These are phyloP conservation scores for Ennomos fuscantarius DNA, from an alignment of 2,888 invertebrate genomes.

Conservation along the genomic window DNA sequence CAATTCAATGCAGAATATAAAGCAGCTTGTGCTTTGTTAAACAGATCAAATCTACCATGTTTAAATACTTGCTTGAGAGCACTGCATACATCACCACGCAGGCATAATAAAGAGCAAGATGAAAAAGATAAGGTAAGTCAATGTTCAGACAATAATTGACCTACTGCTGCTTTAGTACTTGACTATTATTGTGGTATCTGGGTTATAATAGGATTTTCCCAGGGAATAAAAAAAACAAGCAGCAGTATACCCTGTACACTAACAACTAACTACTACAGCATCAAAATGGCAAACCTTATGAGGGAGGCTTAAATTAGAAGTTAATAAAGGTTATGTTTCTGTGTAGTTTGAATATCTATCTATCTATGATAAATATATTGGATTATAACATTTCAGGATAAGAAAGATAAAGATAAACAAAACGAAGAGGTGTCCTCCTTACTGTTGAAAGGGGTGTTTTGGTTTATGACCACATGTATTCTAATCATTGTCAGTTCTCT, in stretches of 20 bases:
- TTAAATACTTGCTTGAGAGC: conserved; percentile 48
- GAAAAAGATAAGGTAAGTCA: conserved; percentile 57
- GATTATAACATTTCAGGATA: conserved; percentile 52
- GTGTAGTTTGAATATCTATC: not conserved
- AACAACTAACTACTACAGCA: too few species aligned
- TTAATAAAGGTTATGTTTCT: not conserved
- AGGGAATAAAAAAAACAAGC: too few species aligned
- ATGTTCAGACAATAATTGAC: not conserved
- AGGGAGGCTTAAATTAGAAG: too few species aligned
- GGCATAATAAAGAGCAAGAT: conserved; percentile 45
- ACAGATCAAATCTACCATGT: conserved; percentile 78
- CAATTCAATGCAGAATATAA: conserved; percentile 82
- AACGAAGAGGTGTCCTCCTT: conserved; percentile 89
- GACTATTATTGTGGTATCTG: too few species aligned
- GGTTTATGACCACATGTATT: conserved; percentile 91
- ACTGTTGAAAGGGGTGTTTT: conserved; percentile 90
- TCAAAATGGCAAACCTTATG: too few species aligned
- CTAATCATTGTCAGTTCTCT: conserved; percentile 90
- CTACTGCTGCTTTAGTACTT: too few species aligned
- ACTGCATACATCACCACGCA: conserved; percentile 59
- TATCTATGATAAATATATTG: too few species aligned
- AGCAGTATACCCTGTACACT: too few species aligned
- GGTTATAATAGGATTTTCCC: too few species aligned
- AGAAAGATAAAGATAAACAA: conserved; percentile 67
- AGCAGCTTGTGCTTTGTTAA: conserved; percentile 81